Conservation (phyloP, 2,797 vertebrate species). For the Oryzias sinensis region DNA sequence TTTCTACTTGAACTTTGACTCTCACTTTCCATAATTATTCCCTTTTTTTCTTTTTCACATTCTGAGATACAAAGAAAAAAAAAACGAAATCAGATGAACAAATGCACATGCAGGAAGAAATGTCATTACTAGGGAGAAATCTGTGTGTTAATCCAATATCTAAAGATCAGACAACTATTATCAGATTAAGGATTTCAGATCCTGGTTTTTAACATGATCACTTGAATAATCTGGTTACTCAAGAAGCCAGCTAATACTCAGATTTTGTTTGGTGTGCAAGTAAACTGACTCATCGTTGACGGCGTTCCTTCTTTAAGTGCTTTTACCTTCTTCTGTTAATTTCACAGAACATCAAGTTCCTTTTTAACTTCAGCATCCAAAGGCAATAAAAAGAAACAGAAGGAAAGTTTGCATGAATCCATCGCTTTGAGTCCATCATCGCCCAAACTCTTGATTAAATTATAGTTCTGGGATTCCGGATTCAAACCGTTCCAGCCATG, state of each 20-base stretch:
- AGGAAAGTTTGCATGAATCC: slow-evolving; percentile 33
- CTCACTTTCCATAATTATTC: no score
- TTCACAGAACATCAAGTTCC: slow-evolving; percentile 25
- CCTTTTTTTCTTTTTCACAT: no score
- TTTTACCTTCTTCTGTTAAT: slow-evolving; percentile 24
- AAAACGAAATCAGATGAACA: no score
- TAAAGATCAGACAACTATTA: no score
- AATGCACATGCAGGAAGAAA: no score
- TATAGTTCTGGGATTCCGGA: slow-evolving; percentile 39
- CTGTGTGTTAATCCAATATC: no score
- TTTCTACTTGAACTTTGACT: no score
- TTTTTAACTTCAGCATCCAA: slow-evolving; percentile 2
- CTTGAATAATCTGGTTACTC: background rate
- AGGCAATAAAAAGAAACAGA: slow-evolving; percentile 28
- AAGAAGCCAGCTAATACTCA: no score
- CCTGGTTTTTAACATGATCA: slow-evolving; percentile 2
- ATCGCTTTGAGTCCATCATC: slow-evolving; percentile 19
- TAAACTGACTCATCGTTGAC: slow-evolving; percentile 6
- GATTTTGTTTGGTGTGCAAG: background rate
- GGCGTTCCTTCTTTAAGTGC: slow-evolving; percentile 21
- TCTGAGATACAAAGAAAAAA: no score
- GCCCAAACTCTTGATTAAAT: slow-evolving; percentile 31
- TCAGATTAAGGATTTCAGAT: no score
- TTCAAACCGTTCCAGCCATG: slow-evolving; percentile 42
- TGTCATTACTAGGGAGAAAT: no score